These are phyloP conservation scores for Doryteuthis pealeii DNA, from an alignment of 1,140 invertebrate genomes.

Conservation along the genomic window DNA sequence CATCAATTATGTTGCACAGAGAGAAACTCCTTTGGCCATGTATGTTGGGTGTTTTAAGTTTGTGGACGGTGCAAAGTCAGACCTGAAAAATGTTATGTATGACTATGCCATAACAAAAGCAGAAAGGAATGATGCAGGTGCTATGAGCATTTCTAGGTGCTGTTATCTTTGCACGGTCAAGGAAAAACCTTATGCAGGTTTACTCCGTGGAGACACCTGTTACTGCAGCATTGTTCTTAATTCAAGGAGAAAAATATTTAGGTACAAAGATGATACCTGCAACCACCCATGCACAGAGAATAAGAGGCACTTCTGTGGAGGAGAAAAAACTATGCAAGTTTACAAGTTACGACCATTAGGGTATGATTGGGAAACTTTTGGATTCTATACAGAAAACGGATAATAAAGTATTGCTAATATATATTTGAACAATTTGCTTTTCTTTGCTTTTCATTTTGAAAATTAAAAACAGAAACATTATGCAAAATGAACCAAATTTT, in stretches of 20 bases:
- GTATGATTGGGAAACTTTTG: not conserved
- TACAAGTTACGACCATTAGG: not conserved
- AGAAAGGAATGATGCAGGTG: not conserved
- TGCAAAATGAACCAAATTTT: too few species aligned
- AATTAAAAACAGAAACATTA: too few species aligned
- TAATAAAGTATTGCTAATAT: too few species aligned
- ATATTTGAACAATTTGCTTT: too few species aligned
- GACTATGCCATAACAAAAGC: not conserved
- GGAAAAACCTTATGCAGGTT: not conserved
- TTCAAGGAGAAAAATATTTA: not conserved
- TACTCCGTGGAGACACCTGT: not conserved
- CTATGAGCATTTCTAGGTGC: not conserved
- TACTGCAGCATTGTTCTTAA: not conserved
- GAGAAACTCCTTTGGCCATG: not conserved
- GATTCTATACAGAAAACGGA: not conserved
- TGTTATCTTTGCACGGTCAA: not conserved
- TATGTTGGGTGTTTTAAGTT: not conserved
- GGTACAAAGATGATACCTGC: not conserved
- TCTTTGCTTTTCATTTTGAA: too few species aligned
- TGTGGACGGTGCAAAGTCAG: not conserved
- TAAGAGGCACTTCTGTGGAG: not conserved
- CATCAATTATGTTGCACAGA: not conserved
- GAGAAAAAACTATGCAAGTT: not conserved
- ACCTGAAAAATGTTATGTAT: not conserved
- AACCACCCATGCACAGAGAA: not conserved